Evolutionary conservation across 2,113 vertebrate species (phyloP).

Genomic region (Grammomys dolichurus): DNA sequence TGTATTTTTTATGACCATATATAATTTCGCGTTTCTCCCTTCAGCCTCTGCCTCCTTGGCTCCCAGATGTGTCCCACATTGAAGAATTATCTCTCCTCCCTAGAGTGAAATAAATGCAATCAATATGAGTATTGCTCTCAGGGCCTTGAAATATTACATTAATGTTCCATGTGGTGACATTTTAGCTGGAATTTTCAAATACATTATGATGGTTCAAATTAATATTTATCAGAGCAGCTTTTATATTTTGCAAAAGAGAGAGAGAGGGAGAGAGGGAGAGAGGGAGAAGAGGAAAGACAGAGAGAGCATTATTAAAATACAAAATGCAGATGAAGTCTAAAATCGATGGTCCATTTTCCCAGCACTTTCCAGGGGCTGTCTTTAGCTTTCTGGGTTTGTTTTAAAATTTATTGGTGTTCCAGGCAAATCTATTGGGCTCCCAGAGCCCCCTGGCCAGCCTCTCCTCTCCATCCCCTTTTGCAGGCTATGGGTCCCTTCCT

Average conservation of each 20-base stretch:
- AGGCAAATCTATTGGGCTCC: conserved; percentile 89
- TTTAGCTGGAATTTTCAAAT: conserved; percentile 99
- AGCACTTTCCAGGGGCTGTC: conserved; percentile 90
- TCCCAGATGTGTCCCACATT: conserved; percentile 99
- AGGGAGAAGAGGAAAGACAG: conserved; percentile 85
- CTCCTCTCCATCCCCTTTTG: conserved; percentile 78
- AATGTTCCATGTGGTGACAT: conserved; percentile 99
- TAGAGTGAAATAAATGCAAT: conserved; percentile 99
- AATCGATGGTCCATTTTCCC: conserved; percentile 93
- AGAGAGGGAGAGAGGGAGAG: conserved; percentile 82
- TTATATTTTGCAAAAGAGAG: conserved; percentile 99
- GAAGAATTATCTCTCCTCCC: conserved; percentile 99
- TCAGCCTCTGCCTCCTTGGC: conserved; percentile 98
- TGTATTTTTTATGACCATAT: conserved; percentile 89
- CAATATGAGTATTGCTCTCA: conserved; percentile 99
- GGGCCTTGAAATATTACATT: conserved; percentile 99
- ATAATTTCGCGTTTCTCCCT: conserved; percentile 98
- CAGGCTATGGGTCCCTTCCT: conserved; percentile 79
- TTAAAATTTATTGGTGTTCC: conserved; percentile 92
- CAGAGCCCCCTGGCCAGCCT: conserved; percentile 81
- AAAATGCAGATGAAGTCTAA: conserved; percentile 94
- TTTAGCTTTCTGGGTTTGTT: conserved; percentile 91
- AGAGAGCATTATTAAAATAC: conserved; percentile 95
- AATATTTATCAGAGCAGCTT: conserved; percentile 99
- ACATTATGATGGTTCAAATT: conserved; percentile 99